phyloP scores from a whole-genome alignment of 2,113 vertebrate species.

The Periophthalmus modestus region DNA sequence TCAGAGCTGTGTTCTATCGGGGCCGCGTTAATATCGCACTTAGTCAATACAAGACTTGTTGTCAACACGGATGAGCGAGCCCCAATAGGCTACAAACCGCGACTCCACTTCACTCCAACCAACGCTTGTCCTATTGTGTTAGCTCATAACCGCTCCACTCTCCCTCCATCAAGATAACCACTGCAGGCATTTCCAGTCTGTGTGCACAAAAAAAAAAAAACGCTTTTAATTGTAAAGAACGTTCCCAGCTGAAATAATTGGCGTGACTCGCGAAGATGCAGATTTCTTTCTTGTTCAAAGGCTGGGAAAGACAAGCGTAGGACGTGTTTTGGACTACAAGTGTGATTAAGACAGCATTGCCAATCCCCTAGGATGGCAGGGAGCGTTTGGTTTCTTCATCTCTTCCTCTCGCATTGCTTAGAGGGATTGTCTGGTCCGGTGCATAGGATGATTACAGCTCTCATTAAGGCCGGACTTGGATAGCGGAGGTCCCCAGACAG shows the following conservation, averaged over 20 bases:
- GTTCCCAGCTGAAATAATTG: constrained; percentile 40
- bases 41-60: neutral
- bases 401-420: constrained; percentile 41
- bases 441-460: constrained; percentile 64
- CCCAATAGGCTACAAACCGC: neutral
- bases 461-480: constrained; percentile 60
- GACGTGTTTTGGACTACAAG: constrained; percentile 26
- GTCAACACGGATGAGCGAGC: neutral
- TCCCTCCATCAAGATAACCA: constrained; percentile 5
- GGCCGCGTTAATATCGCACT: neutral
- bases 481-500: constrained; percentile 49
- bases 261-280: constrained; percentile 21
- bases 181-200: neutral
- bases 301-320: constrained; percentile 24
- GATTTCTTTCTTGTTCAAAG: constrained; percentile 53
- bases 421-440: constrained; percentile 61
- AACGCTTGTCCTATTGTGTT: neutral
- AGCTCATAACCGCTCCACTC: neutral
- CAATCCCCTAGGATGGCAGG: constrained; percentile 43
- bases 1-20: neutral
- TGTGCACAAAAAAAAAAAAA: neutral
- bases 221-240: constrained; percentile 23
- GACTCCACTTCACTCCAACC: neutral
- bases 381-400: constrained; percentile 51
- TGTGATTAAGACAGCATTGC: constrained; percentile 47